Percentiles rank a stretch among this genome's conserved stretches.
phyloP scores from a whole-genome alignment of 2,113 vertebrate genomes.

The Murina feae region DNA sequence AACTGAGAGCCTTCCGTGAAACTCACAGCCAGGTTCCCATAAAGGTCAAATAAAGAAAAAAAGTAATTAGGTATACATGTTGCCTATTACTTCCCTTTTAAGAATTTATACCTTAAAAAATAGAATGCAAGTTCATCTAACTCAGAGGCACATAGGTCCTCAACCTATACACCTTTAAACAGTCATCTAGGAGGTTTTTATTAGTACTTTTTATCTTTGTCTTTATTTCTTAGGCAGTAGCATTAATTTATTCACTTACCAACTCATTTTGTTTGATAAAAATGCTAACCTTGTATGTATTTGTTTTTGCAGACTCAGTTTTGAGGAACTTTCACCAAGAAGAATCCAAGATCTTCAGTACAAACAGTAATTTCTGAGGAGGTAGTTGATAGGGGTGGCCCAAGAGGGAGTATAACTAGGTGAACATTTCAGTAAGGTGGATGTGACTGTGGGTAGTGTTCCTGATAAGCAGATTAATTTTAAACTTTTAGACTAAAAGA shows the following conservation, averaged over 20 bases:
- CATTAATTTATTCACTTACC: neutral
- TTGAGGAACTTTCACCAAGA: slow-evolving; percentile 44
- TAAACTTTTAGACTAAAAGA: slow-evolving; percentile 12
- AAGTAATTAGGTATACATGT: neutral
- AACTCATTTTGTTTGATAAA: slow-evolving; percentile 33
- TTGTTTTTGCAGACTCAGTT: slow-evolving; percentile 58
- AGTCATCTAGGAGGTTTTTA: neutral
- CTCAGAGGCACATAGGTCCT: neutral
- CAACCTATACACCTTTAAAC: neutral
- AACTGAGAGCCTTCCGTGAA: neutral
- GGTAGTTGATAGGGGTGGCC: neutral
- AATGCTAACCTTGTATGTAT: slow-evolving; percentile 44
- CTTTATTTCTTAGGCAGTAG: neutral
- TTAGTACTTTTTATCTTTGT: neutral
- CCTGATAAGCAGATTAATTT: neutral
- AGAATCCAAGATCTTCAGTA: slow-evolving; percentile 35
- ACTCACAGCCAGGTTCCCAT: neutral
- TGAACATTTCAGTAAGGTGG: neutral
- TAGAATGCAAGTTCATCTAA: slow-evolving; percentile 7
- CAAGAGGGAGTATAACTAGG: neutral
- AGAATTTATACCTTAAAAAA: slow-evolving; percentile 21
- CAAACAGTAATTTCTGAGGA: slow-evolving; percentile 12
- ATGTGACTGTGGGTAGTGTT: neutral
- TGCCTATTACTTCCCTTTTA: slow-evolving; percentile 1
- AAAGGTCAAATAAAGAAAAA: slow-evolving; percentile 2